Conservation (phyloP, 2,113 vertebrate species). For the Mustela lutreola region DNA sequence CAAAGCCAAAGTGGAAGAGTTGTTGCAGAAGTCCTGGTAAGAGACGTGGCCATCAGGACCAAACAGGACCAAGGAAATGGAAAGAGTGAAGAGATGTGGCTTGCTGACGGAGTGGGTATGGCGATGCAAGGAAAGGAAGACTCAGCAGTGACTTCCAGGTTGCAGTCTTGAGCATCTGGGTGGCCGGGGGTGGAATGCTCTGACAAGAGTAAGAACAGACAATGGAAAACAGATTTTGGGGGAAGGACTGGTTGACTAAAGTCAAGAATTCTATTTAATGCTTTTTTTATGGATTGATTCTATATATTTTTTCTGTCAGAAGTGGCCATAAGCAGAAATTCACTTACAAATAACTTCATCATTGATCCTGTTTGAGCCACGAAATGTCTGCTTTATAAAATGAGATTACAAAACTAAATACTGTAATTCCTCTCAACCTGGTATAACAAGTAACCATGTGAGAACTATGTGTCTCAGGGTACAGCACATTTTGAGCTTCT, state of each 20-base stretch:
- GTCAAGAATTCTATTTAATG: neutral
- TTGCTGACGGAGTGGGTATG: neutral
- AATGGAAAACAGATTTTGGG: neutral
- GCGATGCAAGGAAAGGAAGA: neutral
- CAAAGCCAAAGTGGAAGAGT: neutral
- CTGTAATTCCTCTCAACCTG: neutral
- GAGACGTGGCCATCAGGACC: neutral
- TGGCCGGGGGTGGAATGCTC: neutral
- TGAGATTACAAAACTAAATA: constrained; percentile 41
- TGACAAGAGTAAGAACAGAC: neutral
- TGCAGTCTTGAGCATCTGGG: neutral
- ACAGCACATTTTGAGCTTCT: constrained; percentile 42
- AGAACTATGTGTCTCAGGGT: neutral
- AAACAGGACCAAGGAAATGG: neutral
- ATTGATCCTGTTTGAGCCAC: neutral
- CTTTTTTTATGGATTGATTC: neutral
- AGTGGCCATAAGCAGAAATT: constrained; percentile 2
- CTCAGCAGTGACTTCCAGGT: neutral
- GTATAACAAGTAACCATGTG: neutral
- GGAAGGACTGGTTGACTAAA: neutral
- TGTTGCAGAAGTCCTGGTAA: neutral
- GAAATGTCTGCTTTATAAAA: constrained; percentile 48
- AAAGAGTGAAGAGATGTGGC: neutral
- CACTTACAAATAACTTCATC: neutral
- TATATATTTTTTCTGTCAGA: neutral